These are phyloP conservation scores for Lutjanus argentimaculatus DNA, from an alignment of 2,797 vertebrate species.

Conservation along the genomic window DNA sequence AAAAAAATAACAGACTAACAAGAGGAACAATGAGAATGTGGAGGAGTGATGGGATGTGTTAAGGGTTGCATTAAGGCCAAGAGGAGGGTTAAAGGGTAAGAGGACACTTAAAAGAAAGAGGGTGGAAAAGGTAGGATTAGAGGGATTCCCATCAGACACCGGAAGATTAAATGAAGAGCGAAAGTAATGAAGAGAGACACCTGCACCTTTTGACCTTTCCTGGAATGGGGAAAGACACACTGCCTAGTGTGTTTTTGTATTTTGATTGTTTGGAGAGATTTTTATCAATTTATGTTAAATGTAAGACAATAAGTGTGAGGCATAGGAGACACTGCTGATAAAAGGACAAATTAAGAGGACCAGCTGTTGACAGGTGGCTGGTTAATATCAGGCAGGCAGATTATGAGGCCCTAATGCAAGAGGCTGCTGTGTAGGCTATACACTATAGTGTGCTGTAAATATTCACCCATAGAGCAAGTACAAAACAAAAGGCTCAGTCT, in stretches of 20 bases:
- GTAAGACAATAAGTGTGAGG: neutral
- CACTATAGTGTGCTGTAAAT: slow-evolving; percentile 1
- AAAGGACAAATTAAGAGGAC: neutral
- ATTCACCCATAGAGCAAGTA: neutral
- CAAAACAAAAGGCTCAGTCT: neutral
- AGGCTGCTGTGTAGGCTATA: slow-evolving; percentile 21
- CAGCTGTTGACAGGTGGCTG: slow-evolving; percentile 14
- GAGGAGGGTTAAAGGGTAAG: slow-evolving; percentile 1
- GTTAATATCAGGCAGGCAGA: slow-evolving; percentile 17
- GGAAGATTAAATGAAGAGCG: slow-evolving; percentile 31
- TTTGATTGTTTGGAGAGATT: neutral
- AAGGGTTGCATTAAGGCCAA: slow-evolving; percentile 19
- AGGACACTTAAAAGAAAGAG: slow-evolving; percentile 5
- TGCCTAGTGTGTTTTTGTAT: neutral
- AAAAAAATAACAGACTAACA: neutral
- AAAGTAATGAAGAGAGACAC: slow-evolving; percentile 10
- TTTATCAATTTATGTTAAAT: neutral
- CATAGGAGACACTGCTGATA: neutral
- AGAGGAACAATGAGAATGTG: neutral
- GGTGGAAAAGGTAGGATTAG: slow-evolving; percentile 33
- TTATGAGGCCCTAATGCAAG: slow-evolving; percentile 47
- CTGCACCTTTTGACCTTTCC: slow-evolving; percentile 10
- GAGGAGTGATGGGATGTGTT: neutral
- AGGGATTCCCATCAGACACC: slow-evolving; percentile 22
- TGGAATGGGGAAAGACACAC: neutral